phyloP scores from a whole-genome alignment of 2,888 invertebrate species.

The Rhopalosiphum nymphaeae region DNA sequence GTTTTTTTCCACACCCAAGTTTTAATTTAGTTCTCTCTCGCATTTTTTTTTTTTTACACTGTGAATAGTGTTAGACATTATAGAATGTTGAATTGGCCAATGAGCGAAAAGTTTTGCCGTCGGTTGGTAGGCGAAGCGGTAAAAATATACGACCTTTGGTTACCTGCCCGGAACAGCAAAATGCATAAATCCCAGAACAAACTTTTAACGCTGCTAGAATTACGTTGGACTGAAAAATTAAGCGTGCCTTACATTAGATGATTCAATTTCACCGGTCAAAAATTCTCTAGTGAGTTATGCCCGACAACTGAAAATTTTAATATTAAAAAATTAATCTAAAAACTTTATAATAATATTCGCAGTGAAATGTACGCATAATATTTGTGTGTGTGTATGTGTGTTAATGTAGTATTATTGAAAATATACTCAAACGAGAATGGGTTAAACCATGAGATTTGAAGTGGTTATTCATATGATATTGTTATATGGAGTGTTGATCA shows the following conservation, averaged over 20 bases:
- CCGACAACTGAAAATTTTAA: background rate
- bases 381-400: constrained; percentile 2
- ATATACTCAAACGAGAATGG: background rate
- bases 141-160: constrained; percentile 64
- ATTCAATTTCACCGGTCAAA: constrained; percentile 45
- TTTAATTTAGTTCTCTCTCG: constrained; percentile 54
- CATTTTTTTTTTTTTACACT: constrained; percentile 12
- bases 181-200: constrained; percentile 58
- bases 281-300: background rate
- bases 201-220: constrained; percentile 55
- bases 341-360: constrained; percentile 21
- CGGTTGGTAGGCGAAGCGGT: constrained; percentile 54
- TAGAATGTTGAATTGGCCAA: constrained; percentile 57
- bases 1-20: constrained; percentile 26
- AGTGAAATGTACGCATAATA: background rate
- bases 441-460: background rate
- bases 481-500: background rate
- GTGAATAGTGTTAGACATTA: constrained; percentile 58
- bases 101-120: constrained; percentile 57
- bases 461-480: background rate
- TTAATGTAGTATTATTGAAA: background rate
- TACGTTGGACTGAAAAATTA: constrained; percentile 55
- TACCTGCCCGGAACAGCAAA: constrained; percentile 61
- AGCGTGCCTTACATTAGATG: constrained; percentile 35
- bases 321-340: background rate